These are phyloP conservation scores for Ciconia nigra DNA, from an alignment of 2,797 vertebrate species.

Conservation along the genomic window DNA sequence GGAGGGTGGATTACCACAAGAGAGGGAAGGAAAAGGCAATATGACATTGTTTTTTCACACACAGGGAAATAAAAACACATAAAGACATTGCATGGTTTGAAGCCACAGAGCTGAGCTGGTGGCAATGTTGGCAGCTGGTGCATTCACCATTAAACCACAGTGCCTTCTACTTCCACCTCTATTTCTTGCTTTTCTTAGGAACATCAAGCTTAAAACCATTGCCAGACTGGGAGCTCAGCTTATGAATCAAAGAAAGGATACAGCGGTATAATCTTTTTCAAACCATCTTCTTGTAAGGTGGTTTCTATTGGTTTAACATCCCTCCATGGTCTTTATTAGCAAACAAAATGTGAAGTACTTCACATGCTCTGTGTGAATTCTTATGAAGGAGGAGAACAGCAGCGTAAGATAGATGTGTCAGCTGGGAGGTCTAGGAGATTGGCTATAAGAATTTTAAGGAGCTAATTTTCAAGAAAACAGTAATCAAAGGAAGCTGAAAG, in stretches of 20 bases:
- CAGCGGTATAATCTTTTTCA: not conserved
- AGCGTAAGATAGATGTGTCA: conserved; percentile 15
- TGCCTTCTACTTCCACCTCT: not conserved
- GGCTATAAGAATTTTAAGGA: conserved; percentile 49
- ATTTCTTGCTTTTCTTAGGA: not conserved
- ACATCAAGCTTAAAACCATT: not conserved
- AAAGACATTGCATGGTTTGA: not conserved
- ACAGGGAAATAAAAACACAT: not conserved
- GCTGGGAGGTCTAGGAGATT: conserved; percentile 10
- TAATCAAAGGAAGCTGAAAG: not conserved
- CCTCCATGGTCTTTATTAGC: conserved; percentile 49
- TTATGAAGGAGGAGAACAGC: conserved; percentile 24
- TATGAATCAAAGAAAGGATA: not conserved
- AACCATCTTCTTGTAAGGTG: not conserved
- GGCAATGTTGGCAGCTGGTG: not conserved
- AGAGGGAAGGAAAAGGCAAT: not conserved
- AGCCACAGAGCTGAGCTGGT: not conserved
- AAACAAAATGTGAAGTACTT: conserved; percentile 21
- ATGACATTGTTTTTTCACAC: not conserved
- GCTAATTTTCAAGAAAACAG: conserved; percentile 32
- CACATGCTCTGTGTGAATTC: conserved; percentile 9
- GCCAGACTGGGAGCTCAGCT: not conserved
- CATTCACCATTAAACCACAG: not conserved
- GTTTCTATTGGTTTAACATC: conserved; percentile 19
- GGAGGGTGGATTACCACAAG: not conserved